phyloP scores from a whole-genome alignment of 2,888 invertebrate species.

The Papilio protenor region DNA sequence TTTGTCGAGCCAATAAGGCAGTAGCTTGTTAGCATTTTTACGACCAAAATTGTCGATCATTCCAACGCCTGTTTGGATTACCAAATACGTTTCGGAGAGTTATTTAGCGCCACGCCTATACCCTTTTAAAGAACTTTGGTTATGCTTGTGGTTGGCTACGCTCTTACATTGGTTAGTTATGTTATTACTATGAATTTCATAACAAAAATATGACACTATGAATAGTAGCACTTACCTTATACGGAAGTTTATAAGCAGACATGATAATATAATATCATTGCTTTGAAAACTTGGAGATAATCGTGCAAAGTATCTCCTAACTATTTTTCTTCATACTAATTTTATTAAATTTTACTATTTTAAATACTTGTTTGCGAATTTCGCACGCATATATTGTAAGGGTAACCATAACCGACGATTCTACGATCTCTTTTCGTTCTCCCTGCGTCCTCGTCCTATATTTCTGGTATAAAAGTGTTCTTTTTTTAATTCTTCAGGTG shows the following conservation, averaged over 20 bases:
- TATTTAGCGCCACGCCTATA: slow-evolving; percentile 43
- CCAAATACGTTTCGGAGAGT: slow-evolving; percentile 39
- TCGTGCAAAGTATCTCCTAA: background rate
- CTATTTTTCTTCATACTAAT: background rate
- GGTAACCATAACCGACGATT: too few relatives aligned
- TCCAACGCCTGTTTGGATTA: slow-evolving; percentile 44
- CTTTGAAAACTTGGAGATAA: background rate
- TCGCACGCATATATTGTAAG: too few relatives aligned
- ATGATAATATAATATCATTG: slow-evolving; percentile 19
- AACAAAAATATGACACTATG: slow-evolving; percentile 40
- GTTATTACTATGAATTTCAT: slow-evolving; percentile 29
- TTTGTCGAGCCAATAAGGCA: slow-evolving; percentile 63
- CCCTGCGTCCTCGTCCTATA: background rate
- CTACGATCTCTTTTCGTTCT: background rate
- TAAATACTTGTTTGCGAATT: too few relatives aligned
- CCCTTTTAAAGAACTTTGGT: slow-evolving; percentile 38
- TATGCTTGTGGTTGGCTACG: slow-evolving; percentile 37
- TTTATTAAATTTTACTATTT: too few relatives aligned
- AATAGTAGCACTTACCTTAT: slow-evolving; percentile 37
- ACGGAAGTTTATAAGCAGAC: slow-evolving; percentile 18
- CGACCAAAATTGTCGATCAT: slow-evolving; percentile 49
- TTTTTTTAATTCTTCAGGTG: slow-evolving; percentile 44
- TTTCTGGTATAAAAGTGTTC: background rate
- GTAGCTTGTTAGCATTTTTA: slow-evolving; percentile 59
- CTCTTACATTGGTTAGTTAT: slow-evolving; percentile 16